Evolutionary conservation across 1,140 invertebrate species (phyloP), one percentile per base, ranked within the genome.

Genomic region (Amphibalanus amphitrite): DNA sequence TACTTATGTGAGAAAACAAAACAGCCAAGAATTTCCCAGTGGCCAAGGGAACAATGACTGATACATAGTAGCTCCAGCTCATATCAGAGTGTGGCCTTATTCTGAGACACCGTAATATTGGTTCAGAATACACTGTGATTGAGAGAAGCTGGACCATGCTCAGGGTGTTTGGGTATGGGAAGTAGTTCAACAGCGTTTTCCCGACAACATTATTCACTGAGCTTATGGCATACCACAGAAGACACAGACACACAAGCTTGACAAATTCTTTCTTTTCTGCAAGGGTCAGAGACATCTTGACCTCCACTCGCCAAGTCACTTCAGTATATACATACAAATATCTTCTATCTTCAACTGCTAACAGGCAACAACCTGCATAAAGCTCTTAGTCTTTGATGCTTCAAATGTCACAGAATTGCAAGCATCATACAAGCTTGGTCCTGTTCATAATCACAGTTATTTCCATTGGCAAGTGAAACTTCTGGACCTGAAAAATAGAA

Each of bases 11-110:
- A 38, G 83, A 80, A 29, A 80, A 80, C 0, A 84, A 77, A 28
- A 83, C 82, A 30, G 82, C 79, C 33, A 84, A 74, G 74, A 84
- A 84, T 76, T 85, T 83, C 64, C 83, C 84, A 69, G 83, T 76
- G 3, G 64, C 25, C 38, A 74, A 23, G 28, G 23, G 29, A 64
- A 72, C 23, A 23, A 73, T 67, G 65, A 8, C 4, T 10, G 3
- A 28, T 3, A 17, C 26, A 26, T 26, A 28, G 20, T 67, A 67
- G 65, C 23, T 25, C 28, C 65, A 28, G 20, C 28, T 67, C 10
- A 67, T 28, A 20, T 67, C 28, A 28, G 65, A 3, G 28, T 10
- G 26, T 10, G 6, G 8, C 20, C 65, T 67, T 15, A 67, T 28
- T 10, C 23, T 15, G 10, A 67, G n/a, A 28, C 65, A 67, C 0